Percentiles rank a stretch among this genome's conserved stretches.
These are phyloP conservation scores for Leptocoma aspasia DNA, from an alignment of 2,113 vertebrate genomes.

Conservation along the genomic window DNA sequence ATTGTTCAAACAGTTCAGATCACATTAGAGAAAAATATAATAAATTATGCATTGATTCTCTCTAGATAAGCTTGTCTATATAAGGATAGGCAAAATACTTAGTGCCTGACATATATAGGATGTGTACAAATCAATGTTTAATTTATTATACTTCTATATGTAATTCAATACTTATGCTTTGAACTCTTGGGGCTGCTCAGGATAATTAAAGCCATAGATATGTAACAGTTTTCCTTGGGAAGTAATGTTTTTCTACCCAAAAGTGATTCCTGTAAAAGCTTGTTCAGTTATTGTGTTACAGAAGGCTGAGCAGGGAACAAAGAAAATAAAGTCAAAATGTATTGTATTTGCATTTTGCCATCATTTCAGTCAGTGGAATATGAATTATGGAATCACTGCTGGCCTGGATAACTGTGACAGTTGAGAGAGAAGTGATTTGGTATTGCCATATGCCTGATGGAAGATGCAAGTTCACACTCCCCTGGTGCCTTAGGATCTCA, in stretches of 20 bases:
- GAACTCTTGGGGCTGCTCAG: not conserved
- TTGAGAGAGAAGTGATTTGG: not conserved
- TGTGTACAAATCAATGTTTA: not conserved
- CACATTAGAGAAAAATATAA: not conserved
- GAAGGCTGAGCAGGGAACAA: not conserved
- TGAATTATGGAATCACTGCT: not conserved
- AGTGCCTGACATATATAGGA: not conserved
- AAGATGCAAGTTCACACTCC: not conserved
- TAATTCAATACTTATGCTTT: not conserved
- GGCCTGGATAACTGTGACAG: not conserved
- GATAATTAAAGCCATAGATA: not conserved
- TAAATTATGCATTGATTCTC: not conserved
- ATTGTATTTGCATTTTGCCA: not conserved
- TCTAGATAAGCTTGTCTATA: not conserved
- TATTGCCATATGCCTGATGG: not conserved
- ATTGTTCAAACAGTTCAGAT: constrained; percentile 17
- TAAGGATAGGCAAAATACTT: not conserved
- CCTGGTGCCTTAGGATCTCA: not conserved
- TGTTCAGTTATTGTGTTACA: not conserved
- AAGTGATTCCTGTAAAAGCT: not conserved
- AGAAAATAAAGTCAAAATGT: not conserved
- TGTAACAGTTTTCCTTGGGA: not conserved
- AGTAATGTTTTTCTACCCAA: not conserved
- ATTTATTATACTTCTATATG: not conserved
- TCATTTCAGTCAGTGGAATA: not conserved